These are phyloP conservation scores for Darevskia mixta DNA, from an alignment of 2,797 vertebrate genomes.

Conservation along the genomic window DNA sequence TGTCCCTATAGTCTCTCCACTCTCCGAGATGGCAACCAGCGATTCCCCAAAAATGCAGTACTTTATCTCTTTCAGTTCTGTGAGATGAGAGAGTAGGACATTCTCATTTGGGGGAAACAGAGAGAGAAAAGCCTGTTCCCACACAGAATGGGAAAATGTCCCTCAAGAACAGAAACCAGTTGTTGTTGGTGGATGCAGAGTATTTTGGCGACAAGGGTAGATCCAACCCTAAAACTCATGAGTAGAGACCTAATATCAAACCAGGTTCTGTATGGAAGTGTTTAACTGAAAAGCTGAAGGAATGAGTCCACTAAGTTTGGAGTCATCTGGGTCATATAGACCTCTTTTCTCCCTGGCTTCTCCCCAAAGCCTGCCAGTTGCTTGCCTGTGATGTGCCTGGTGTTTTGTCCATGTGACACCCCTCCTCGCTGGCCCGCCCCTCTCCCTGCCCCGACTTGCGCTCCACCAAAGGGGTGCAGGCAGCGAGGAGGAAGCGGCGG, in stretches of 20 bases:
- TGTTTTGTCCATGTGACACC: no score
- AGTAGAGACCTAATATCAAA: not conserved
- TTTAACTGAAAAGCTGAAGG: not conserved
- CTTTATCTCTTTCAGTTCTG: conserved; percentile 83
- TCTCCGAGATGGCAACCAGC: conserved; percentile 80
- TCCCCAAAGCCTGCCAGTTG: not conserved
- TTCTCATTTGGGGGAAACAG: not conserved
- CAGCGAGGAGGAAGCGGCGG: no score
- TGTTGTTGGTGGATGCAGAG: not conserved
- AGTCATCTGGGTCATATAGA: not conserved
- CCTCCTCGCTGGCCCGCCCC: no score
- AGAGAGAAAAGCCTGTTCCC: not conserved
- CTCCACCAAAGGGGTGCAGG: no score
- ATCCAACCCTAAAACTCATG: not conserved
- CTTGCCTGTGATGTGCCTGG: not conserved
- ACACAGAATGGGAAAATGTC: not conserved
- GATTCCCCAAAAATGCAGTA: conserved; percentile 86
- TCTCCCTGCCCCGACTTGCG: no score
- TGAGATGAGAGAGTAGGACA: not conserved
- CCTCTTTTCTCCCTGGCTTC: not conserved
- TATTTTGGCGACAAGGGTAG: not conserved
- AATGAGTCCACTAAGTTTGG: not conserved
- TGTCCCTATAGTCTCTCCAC: conserved; percentile 80
- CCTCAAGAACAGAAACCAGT: not conserved
- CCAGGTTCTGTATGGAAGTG: not conserved